phyloP scores from a whole-genome alignment of 2,797 vertebrate genomes.

The Gadopsis marmoratus region DNA sequence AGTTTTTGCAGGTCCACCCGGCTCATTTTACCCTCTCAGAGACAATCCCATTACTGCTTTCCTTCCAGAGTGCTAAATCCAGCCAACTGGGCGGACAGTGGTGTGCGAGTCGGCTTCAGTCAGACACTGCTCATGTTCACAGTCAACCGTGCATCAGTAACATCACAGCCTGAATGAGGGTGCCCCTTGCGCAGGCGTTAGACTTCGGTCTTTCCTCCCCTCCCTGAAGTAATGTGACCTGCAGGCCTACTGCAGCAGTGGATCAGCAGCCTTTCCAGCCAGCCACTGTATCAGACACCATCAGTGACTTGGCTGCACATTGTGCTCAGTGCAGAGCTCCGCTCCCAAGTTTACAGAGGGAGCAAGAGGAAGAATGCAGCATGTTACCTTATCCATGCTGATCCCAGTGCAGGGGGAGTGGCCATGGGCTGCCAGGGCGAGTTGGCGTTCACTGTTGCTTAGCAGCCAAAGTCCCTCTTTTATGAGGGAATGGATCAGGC shows the following conservation, averaged over 20 bases:
- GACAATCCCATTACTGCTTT: constrained; percentile 74
- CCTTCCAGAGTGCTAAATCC: constrained; percentile 63
- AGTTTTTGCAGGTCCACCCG: constrained; percentile 46
- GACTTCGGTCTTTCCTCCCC: constrained; percentile 58
- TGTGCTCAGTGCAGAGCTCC: constrained; percentile 51
- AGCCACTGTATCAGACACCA: constrained; percentile 27
- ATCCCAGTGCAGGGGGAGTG: constrained; percentile 68
- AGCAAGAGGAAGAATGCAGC: constrained; percentile 60
- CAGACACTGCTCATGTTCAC: constrained; percentile 69
- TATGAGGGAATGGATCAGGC: constrained; percentile 70
- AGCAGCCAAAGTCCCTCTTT: constrained; percentile 81
- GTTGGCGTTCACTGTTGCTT: constrained; percentile 83
- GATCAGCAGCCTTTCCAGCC: constrained; percentile 43
- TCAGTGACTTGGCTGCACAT: constrained; percentile 53
- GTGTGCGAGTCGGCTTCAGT: constrained; percentile 24
- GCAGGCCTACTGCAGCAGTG: constrained; percentile 51
- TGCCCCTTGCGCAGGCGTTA: constrained; percentile 50
- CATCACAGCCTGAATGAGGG: constrained; percentile 61
- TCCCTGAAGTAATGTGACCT: constrained; percentile 56
- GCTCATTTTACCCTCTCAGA: constrained; percentile 55
- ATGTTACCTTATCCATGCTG: constrained; percentile 74
- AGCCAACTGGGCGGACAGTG: constrained; percentile 47
- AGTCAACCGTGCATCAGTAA: constrained; percentile 81
- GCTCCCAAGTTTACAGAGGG: constrained; percentile 70
- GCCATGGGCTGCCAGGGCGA: constrained; percentile 60